phyloP scores from a whole-genome alignment of 2,113 vertebrate species.

The Gobius niger region DNA sequence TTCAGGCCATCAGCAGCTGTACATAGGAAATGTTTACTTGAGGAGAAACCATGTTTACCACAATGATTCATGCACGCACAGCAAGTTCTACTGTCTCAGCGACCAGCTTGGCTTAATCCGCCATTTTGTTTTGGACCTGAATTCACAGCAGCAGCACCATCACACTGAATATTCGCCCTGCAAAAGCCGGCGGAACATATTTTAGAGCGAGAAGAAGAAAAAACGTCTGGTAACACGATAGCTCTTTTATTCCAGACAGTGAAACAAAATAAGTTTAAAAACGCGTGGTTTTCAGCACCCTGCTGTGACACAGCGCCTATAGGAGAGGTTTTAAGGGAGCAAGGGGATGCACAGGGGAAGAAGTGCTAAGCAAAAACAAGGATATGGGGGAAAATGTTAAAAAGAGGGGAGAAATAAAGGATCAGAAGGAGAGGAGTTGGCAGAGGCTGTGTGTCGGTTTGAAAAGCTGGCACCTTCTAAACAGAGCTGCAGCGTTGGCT shows the following conservation, averaged over 20 bases:
- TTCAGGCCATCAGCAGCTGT: conserved; percentile 9
- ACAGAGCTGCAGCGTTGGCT: conserved; percentile 65
- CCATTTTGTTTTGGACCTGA: conserved; percentile 77
- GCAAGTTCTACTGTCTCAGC: conserved; percentile 42
- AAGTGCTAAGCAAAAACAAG: conserved; percentile 51
- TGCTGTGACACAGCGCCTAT: conserved; percentile 24
- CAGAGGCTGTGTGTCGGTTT: conserved; percentile 71
- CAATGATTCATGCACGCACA: conserved; percentile 6
- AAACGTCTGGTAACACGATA: conserved; percentile 29
- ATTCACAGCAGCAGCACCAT: conserved; percentile 46
- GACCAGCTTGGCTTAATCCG: conserved; percentile 51
- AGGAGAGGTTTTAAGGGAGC: conserved; percentile 32
- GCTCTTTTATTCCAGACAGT: conserved; percentile 31
- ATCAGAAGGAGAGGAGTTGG: conserved; percentile 76
- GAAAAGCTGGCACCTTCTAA: conserved; percentile 79
- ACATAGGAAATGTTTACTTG: background rate
- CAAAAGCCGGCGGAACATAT: conserved; percentile 44
- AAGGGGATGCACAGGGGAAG: conserved; percentile 34
- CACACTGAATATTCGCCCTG: conserved; percentile 36
- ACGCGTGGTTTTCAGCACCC: conserved; percentile 28
- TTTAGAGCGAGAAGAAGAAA: conserved; percentile 12
- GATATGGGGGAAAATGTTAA: conserved; percentile 57
- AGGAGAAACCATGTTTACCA: conserved; percentile 11
- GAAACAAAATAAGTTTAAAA: conserved; percentile 12
- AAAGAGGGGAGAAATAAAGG: conserved; percentile 68